These are phyloP conservation scores for Caenorhabditis tropicalis DNA, from an alignment of 1,140 invertebrate species.

Conservation along the genomic window DNA sequence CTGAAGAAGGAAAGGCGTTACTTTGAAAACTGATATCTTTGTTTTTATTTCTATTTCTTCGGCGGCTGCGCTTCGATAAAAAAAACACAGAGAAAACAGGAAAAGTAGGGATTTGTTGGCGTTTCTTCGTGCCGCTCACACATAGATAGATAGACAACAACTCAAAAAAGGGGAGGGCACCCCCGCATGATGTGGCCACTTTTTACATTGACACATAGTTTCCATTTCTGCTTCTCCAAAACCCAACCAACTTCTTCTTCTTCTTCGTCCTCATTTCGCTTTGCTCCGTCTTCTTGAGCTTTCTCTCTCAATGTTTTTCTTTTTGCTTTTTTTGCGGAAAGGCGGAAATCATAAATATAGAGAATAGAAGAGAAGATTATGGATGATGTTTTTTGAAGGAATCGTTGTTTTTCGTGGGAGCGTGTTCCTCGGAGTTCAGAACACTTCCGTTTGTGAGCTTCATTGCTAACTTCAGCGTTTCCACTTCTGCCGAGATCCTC, in stretches of 20 bases:
- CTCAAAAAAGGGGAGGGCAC: background rate
- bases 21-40: background rate
- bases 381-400: background rate
- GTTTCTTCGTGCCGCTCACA: background rate
- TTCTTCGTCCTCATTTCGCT: background rate
- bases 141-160: background rate
- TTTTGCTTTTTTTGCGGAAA: too few relatives aligned
- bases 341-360: background rate
- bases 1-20: background rate
- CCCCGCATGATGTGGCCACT: background rate
- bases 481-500: too few relatives aligned
- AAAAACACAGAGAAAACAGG: background rate
- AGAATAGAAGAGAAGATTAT: background rate
- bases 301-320: background rate
- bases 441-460: too few relatives aligned
- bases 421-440: background rate
- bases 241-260: background rate
- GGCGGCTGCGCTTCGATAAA: background rate
- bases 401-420: background rate
- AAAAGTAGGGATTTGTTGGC: background rate
- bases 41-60: background rate
- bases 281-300: background rate
- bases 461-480: too few relatives aligned
- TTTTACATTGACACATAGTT: slow-evolving; percentile 22
- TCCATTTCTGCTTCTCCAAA: background rate